These are phyloP conservation scores for Diabrotica virgifera DNA, from an alignment of 1,140 invertebrate genomes.

Conservation along the genomic window DNA sequence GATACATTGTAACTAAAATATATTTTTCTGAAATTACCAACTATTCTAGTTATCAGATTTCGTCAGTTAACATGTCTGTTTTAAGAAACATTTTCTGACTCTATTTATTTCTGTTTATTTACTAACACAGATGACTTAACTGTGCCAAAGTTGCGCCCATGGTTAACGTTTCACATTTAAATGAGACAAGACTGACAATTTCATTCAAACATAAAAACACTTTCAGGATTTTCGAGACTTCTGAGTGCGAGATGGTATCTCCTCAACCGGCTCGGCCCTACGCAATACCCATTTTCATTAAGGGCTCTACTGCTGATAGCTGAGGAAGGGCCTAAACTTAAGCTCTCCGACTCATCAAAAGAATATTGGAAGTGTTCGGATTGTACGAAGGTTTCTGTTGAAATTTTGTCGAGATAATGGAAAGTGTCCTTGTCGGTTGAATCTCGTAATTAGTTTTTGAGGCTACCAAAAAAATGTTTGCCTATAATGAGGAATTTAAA, in stretches of 20 bases:
- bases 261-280: not conserved
- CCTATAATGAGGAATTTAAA: no score
- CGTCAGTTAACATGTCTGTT: no score
- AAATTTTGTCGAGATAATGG: not conserved
- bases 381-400: constrained; percentile 1
- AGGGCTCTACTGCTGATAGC: not conserved
- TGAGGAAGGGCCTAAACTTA: not conserved
- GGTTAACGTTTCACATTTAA: not conserved
- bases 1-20: no score
- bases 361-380: not conserved
- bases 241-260: not conserved
- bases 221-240: not conserved
- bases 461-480: no score
- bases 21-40: no score
- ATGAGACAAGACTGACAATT: not conserved
- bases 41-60: no score
- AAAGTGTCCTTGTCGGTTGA: not conserved
- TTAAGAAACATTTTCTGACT: no score
- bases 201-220: not conserved
- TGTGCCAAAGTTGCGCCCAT: not conserved
- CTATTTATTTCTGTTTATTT: no score
- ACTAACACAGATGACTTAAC: no score
- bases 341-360: not conserved
- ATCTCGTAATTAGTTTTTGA: not conserved
- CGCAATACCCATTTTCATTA: not conserved